Base-by-base conservation (phyloP, 2,113 vertebrate species). In the Malurus alboscapulatus region DNA sequence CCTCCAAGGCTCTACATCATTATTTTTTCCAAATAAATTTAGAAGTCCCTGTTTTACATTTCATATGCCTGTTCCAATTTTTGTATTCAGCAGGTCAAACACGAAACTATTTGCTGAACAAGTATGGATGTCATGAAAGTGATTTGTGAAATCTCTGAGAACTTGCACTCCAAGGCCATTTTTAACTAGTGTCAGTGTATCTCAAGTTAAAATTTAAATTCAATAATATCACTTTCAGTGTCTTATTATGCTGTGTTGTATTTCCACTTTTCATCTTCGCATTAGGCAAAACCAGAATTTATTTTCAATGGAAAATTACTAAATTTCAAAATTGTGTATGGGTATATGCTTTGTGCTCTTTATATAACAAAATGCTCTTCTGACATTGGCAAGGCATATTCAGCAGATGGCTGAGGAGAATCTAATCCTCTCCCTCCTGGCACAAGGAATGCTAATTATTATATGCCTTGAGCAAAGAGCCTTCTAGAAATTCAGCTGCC, bases 131-230 rank as follows among this genome's bases (percentile, higher is more conserved):
- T 91, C 48, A 59, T 88, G 92, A 92, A 90, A 55, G 40, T 68
- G 67, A 75, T 69, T 73, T 75, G 53, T 84, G 83, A 85, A 80
- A 80, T 61, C 62, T 86, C 80, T 96, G 89, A 81, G 79, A 88
- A 90, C 59, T 82, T 78, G n/a, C 40, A 48, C 80, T 89, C 66
- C 32, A 20, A 51, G 57, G 59, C 63, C 72, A 71, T 88, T 96
- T 95, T 94, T 66, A 66, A 30, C 29, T 87, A 25, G 48, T 69
- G 42, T 88, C 82, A 87, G 50, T 81, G 48, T 88, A 47, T 62
- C 55, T 81, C 69, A 81, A 95, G 66, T 92, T 79, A 94, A 92
- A 85, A 94, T 69, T 67, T 85, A 92, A 78, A 66, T 55, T 87
- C 75, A n/a, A 1, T 77, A 68, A 71, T 53, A 77, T 72, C 15